Evolutionary conservation across 2,888 invertebrate species (phyloP).

Genomic region (Amblyteles armatorius): DNA sequence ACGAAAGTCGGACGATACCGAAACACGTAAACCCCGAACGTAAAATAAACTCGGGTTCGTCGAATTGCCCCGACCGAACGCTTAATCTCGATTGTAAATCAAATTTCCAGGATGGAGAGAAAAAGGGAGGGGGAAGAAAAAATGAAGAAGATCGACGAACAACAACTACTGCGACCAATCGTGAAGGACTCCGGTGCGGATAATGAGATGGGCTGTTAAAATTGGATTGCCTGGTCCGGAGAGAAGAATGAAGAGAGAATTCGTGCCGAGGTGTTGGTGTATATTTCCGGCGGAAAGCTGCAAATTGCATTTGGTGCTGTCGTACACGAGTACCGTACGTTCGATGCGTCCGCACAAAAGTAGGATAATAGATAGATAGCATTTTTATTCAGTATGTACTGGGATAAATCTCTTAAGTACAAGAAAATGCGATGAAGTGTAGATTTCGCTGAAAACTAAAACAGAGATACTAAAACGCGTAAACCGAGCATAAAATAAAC

Average conservation of each 20-base stretch:
- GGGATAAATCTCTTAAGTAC: too few relatives aligned
- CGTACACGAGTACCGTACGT: background rate
- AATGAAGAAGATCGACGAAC: too few relatives aligned
- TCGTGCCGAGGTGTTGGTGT: slow-evolving; percentile 21
- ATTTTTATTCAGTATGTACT: too few relatives aligned
- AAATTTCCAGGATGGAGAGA: background rate
- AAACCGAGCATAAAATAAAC: background rate
- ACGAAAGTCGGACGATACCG: background rate
- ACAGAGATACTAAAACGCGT: background rate
- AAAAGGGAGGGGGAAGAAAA: background rate
- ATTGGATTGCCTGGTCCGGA: slow-evolving; percentile 1
- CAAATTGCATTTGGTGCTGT: too few relatives aligned
- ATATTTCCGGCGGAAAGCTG: background rate
- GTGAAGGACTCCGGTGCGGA: slow-evolving; percentile 17
- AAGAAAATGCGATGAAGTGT: too few relatives aligned
- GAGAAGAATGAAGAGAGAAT: slow-evolving; percentile 59
- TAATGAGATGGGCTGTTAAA: slow-evolving; percentile 59
- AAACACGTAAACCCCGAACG: slow-evolving; percentile 3
- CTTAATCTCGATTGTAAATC: slow-evolving; percentile 28
- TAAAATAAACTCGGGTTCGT: slow-evolving; percentile 17
- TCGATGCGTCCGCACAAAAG: background rate
- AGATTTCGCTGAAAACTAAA: too few relatives aligned
- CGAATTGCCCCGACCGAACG: background rate
- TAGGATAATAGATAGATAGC: background rate
- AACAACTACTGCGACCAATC: background rate